Evolutionary conservation across 2,888 invertebrate genomes (phyloP).

Genomic region (Theretra japonica): DNA sequence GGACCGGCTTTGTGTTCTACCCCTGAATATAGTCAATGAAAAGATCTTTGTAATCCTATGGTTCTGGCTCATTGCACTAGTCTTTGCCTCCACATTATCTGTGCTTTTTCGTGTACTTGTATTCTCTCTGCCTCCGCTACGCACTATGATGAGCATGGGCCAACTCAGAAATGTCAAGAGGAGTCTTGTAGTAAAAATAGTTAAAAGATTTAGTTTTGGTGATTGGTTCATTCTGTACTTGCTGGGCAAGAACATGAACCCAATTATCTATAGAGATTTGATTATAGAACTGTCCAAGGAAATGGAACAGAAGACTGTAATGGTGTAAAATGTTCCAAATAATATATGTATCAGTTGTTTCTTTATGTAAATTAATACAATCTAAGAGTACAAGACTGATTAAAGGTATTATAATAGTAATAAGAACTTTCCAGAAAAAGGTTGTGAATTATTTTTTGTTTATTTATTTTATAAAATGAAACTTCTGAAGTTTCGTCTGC

Average conservation of each 20-base stretch:
- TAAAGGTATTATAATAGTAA: not conserved
- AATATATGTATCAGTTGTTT: not conserved
- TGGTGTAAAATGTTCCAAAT: constrained; percentile 50
- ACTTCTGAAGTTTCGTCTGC: no score
- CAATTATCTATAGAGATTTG: constrained; percentile 87
- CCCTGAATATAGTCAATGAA: constrained; percentile 91
- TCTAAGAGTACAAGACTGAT: constrained; percentile 25
- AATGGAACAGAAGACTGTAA: constrained; percentile 61
- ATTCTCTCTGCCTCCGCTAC: constrained; percentile 83
- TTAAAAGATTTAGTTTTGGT: constrained; percentile 85
- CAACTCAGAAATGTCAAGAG: constrained; percentile 83
- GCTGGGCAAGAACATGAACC: constrained; percentile 90
- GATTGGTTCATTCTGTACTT: constrained; percentile 92
- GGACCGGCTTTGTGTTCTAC: constrained; percentile 89
- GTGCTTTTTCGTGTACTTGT: constrained; percentile 87
- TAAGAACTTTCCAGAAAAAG: not conserved
- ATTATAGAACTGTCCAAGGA: constrained; percentile 81
- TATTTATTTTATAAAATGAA: constrained; percentile 4
- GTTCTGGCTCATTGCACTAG: constrained; percentile 89
- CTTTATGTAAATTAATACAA: not conserved
- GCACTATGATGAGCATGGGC: constrained; percentile 86
- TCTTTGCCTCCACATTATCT: constrained; percentile 85
- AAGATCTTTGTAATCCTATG: constrained; percentile 90
- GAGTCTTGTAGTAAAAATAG: constrained; percentile 80
- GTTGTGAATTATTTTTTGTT: constrained; percentile 18